A percentile compares a stretch with the other conserved stretches of the same genome.
Conservation (phyloP, 30 jellyfish, hydroid and myxozoan genomes). For the Hydractinia echinata region DNA sequence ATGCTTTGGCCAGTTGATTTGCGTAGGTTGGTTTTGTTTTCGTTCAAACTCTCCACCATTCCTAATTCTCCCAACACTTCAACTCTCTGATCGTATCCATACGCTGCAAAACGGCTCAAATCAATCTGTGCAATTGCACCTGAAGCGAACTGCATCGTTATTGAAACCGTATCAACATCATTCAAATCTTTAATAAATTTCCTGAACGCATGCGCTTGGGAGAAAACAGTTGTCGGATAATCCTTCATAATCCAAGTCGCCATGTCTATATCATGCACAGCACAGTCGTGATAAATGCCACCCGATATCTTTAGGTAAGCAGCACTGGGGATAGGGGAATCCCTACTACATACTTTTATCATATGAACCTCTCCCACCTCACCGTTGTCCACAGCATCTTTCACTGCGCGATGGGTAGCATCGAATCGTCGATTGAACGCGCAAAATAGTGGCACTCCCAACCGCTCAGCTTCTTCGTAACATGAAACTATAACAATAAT, state of each 20-base stretch:
- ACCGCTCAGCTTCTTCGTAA: conserved; percentile 66
- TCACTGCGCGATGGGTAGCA: conserved; percentile 63
- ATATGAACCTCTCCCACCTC: conserved; percentile 75
- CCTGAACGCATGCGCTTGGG: conserved; percentile 81
- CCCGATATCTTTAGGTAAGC: conserved; percentile 75
- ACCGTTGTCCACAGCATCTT: conserved; percentile 72
- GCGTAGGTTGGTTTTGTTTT: conserved; percentile 39
- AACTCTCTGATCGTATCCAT: conserved; percentile 94
- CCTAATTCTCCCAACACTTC: conserved; percentile 93
- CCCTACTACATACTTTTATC: conserved; percentile 86
- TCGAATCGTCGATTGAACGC: conserved; percentile 99
- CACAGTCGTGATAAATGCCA: conserved; percentile 96
- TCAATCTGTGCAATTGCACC: conserved; percentile 79
- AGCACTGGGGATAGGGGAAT: conserved; percentile 86
- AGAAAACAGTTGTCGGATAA: conserved; percentile 54
- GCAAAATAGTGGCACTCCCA: conserved; percentile 67
- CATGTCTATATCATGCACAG: conserved; percentile 88
- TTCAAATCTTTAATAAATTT: conserved; percentile 48
- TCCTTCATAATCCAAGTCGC: conserved; percentile 78
- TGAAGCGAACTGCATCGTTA: conserved; percentile 78
- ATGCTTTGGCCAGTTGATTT: conserved; percentile 55
- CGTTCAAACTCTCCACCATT: conserved; percentile 77
- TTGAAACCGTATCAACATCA: conserved; percentile 87
- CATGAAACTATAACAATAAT: conserved; percentile 34
- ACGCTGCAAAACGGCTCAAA: conserved; percentile 77